Percentiles rank a stretch among this genome's conserved stretches.
Evolutionary conservation across 2,797 vertebrate genomes (phyloP).

Genomic region (Thripadectes ignobilis): DNA sequence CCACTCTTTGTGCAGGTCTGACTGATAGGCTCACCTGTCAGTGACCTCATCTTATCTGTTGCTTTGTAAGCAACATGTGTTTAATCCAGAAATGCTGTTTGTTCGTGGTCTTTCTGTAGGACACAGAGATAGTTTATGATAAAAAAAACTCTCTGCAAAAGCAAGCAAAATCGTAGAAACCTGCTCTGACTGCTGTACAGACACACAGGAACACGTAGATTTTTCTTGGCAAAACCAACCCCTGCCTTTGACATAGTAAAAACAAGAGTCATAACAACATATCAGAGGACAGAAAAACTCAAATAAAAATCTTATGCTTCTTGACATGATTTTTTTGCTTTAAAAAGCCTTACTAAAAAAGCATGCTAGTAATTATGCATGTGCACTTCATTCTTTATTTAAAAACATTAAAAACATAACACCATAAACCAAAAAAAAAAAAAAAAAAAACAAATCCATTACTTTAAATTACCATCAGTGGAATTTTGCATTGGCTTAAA

Average conservation of each 20-base stretch:
- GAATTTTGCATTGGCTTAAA: background rate
- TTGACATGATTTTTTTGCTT: background rate
- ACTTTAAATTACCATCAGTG: background rate
- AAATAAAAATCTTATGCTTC: background rate
- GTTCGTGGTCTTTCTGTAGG: background rate
- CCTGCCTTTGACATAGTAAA: background rate
- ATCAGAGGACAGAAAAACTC: background rate
- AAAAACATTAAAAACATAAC: background rate
- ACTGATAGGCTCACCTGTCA: background rate
- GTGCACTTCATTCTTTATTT: background rate
- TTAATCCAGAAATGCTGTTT: background rate
- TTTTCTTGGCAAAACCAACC: constrained; percentile 12
- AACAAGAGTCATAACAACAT: background rate
- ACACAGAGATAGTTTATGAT: background rate
- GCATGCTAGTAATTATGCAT: background rate
- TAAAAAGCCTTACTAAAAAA: background rate
- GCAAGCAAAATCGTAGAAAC: background rate
- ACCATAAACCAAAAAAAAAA: background rate
- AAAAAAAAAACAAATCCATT: background rate
- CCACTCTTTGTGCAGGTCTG: background rate
- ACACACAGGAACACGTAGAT: background rate
- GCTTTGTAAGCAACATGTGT: background rate
- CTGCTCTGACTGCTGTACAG: background rate
- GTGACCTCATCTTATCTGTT: background rate
- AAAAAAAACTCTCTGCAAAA: background rate